A percentile compares a stretch with the other conserved stretches of the same genome.
phyloP scores from a whole-genome alignment of 2,113 vertebrate species.

The Fulmarus glacialis region DNA sequence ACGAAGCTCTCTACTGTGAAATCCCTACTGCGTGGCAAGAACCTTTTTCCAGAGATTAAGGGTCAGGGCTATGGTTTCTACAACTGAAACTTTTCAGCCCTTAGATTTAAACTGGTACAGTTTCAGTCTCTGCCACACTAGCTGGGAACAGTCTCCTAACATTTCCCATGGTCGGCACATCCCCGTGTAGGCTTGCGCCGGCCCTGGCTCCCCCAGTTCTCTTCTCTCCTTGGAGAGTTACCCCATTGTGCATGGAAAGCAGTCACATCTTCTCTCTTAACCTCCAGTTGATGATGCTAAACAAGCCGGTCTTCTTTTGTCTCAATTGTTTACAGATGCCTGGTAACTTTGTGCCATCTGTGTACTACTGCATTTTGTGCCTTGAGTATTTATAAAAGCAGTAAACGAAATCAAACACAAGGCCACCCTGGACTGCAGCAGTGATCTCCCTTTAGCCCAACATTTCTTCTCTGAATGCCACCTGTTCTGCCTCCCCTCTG shows the following conservation, averaged over 20 bases:
- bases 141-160: neutral
- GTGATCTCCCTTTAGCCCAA: neutral
- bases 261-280: neutral
- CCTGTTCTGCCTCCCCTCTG: neutral
- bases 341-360: constrained; percentile 17
- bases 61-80: neutral
- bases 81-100: neutral
- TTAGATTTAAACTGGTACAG: neutral
- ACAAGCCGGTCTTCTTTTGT: neutral
- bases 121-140: neutral
- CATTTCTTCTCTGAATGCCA: neutral
- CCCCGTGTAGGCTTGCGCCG: neutral
- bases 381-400: constrained; percentile 1
- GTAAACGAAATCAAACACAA: neutral
- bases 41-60: neutral
- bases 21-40: neutral
- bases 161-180: neutral
- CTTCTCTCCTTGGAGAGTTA: neutral
- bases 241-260: neutral
- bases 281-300: neutral
- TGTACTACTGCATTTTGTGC: neutral
- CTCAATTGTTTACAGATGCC: constrained; percentile 7
- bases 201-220: neutral
- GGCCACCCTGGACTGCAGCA: neutral
- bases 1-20: neutral